Percentiles rank a stretch among this genome's conserved stretches.
Evolutionary conservation across 1,140 invertebrate species (phyloP).

Genomic region (Bicyclus anynana): DNA sequence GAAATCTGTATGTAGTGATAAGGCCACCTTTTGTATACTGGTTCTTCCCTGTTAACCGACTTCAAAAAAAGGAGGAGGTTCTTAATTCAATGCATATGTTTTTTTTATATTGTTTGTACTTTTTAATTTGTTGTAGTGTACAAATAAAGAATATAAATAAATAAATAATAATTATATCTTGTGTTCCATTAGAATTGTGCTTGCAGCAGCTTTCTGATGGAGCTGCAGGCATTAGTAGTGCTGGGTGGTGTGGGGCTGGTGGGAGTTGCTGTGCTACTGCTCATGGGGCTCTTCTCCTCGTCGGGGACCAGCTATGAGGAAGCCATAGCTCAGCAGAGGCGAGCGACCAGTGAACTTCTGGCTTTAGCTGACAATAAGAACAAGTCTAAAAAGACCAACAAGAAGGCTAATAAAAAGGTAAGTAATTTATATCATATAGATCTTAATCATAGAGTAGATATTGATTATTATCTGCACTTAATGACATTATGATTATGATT

Average conservation of each 20-base stretch:
- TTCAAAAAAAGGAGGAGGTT: no score
- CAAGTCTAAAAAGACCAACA: constrained; percentile 61
- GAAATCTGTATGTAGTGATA: no score
- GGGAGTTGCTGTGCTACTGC: constrained; percentile 56
- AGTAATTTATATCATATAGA: neutral
- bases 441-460: no score
- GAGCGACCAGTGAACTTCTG: constrained; percentile 63
- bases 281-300: constrained; percentile 63
- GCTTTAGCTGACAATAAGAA: constrained; percentile 61
- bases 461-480: no score
- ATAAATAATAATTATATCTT: no score
- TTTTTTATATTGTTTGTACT: no score
- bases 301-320: constrained; percentile 69
- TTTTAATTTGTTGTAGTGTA: no score
- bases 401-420: constrained; percentile 68
- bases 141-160: no score
- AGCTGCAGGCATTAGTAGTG: constrained; percentile 67
- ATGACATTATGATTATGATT: no score
- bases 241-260: constrained; percentile 62
- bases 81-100: no score
- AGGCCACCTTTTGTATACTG: no score
- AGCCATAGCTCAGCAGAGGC: constrained; percentile 64
- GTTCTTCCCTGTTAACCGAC: no score
- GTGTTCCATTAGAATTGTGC: constrained; percentile 5
- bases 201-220: constrained; percentile 54